These are phyloP conservation scores for Nudaria mundana DNA, from an alignment of 2,888 invertebrate genomes.

Conservation along the genomic window DNA sequence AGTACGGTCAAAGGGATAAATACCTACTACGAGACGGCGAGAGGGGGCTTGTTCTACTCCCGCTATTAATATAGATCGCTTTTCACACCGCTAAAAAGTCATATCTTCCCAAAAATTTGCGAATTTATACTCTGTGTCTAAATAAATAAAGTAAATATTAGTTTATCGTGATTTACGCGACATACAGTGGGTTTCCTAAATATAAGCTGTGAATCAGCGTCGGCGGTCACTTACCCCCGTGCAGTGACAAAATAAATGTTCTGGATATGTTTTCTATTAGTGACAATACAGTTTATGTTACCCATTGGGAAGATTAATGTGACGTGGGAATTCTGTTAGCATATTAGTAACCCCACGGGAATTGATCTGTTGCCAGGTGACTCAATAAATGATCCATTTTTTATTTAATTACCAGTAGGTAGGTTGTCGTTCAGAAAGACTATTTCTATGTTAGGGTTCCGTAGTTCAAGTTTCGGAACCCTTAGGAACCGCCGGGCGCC, in stretches of 20 bases:
- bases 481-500: too few relatives aligned
- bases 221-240: conserved; percentile 69
- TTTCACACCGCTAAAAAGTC: conserved; percentile 7
- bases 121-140: conserved; percentile 1
- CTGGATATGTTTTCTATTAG: conserved; percentile 30
- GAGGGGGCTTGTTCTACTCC: conserved; percentile 41
- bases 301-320: conserved; percentile 17
- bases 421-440: too few relatives aligned
- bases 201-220: conserved; percentile 54
- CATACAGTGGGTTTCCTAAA: conserved; percentile 10
- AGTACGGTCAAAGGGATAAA: conserved; percentile 54
- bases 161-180: conserved; percentile 3
- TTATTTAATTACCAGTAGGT: too few relatives aligned
- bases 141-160: conserved; percentile 9
- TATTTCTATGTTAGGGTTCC: too few relatives aligned
- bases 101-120: neutral
- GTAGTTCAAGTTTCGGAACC: too few relatives aligned
- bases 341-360: neutral
- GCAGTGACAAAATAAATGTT: conserved; percentile 56
- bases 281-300: conserved; percentile 29
- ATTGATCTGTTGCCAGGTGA: conserved; percentile 1
- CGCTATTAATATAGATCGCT: conserved; percentile 54
- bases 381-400: neutral
- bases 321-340: neutral
- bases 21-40: conserved; percentile 57